Base-by-base conservation (phyloP, 1,140 invertebrate genomes). In the Vanessa atalanta region DNA sequence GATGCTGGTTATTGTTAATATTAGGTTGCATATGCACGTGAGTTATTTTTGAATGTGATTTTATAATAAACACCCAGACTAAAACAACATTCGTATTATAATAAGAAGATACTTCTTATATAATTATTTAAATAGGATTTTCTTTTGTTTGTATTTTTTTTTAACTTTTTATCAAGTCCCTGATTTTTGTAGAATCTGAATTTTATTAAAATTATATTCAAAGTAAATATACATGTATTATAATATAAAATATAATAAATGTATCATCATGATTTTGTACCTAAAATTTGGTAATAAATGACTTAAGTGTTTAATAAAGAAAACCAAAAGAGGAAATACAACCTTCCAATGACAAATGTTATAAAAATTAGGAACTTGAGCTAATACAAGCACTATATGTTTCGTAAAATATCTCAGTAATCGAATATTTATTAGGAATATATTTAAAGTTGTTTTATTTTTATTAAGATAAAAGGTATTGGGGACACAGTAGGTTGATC, bases 371-470 rank as follows among this genome's bases (percentile, higher is more conserved):
- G 20, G 16, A 53, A 53, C 15, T 53, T 53, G 15, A 16, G 0
- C 15, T n/a, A 7, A 57, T 13, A 11, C 20, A 57, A 26, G 53
- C 53, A 57, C 15, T 15, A 13, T 12, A 26, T 51, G 12, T 65
- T 26, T 65, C 53, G 15, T 65, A 71, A 26, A 16, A 20, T 63
- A 70, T 70, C 68, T 70, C 57, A 70, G 55, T 63, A 63, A 16
- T 70, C 68, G 68, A 70, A 70, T 70, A 70, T 70, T 63, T 63
- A 14, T 70, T 70, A 50, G 63, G 47, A 16, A 31, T 23, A 63
- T 26, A 23, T 63, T 61, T 50, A 7, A 64, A 70, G 26, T 61
- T 61, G 31, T 1, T 31, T 43, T 61, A 26, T 26, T 61, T 61
- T 61, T 31, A 51, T n/a, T 51, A 37, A 37, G 23, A 37, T 37